Conservation (phyloP, 30 jellyfish, hydroid and myxozoan species). For the Catostylus mosaicus region DNA sequence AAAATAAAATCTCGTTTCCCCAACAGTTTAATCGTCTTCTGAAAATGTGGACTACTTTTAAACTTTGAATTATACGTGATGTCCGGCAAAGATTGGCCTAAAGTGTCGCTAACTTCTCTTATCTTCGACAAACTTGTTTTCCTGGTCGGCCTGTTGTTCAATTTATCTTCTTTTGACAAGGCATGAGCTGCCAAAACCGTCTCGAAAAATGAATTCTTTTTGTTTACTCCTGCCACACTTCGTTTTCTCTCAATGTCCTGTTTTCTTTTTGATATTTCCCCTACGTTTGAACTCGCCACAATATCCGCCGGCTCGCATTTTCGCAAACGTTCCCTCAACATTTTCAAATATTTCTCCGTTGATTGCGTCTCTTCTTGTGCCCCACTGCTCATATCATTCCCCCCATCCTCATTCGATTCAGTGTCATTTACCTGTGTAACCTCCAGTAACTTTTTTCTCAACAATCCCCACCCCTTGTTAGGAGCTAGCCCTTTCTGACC, state of each 20-base stretch:
- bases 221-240: background rate
- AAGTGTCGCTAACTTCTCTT: background rate
- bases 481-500: background rate
- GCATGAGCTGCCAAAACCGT: conserved; percentile 71
- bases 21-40: conserved; percentile 28
- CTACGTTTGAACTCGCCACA: conserved; percentile 65
- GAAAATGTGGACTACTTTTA: conserved; percentile 67
- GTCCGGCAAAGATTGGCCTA: conserved; percentile 35
- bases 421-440: background rate
- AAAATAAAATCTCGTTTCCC: conserved; percentile 12
- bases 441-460: conserved; percentile 11
- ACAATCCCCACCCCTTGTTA: conserved; percentile 27
- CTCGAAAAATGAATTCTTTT: conserved; percentile 56
- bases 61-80: conserved; percentile 24
- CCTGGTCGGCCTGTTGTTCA: conserved; percentile 21
- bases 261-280: conserved; percentile 48
- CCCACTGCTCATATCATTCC: background rate
- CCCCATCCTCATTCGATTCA: background rate
- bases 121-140: conserved; percentile 17
- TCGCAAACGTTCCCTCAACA: conserved; percentile 71
- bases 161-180: conserved; percentile 40
- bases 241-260: conserved; percentile 52
- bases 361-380: background rate
- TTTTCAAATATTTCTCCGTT: conserved; percentile 43
- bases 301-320: conserved; percentile 73